Conservation (phyloP, 2,888 invertebrate species). For the Smittia aterrima region DNA sequence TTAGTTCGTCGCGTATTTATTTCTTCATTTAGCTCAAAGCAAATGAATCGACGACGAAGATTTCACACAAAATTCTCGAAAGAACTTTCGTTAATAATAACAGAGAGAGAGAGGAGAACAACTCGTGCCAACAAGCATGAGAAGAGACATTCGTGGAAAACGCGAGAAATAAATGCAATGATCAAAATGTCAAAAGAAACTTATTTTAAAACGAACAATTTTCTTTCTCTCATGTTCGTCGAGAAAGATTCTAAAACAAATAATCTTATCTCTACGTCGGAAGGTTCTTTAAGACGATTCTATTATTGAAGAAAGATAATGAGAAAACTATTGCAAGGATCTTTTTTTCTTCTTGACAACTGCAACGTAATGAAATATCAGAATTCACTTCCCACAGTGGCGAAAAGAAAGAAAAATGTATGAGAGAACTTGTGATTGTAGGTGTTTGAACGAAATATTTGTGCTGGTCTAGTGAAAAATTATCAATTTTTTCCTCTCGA, state of each 20-base stretch:
- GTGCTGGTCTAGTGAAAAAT: background rate
- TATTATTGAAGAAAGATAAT: constrained; percentile 13
- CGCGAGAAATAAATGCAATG: background rate
- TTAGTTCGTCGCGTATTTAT: too few relatives aligned
- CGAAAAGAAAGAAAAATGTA: too few relatives aligned
- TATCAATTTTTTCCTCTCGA: background rate
- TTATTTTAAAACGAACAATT: constrained; percentile 5
- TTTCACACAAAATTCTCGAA: background rate
- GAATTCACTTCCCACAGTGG: background rate
- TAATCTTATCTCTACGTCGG: background rate
- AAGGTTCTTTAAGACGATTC: background rate
- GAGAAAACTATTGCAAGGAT: background rate
- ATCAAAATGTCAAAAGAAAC: background rate
- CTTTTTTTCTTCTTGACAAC: background rate
- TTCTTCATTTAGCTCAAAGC: too few relatives aligned
- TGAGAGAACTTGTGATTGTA: too few relatives aligned
- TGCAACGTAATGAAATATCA: background rate
- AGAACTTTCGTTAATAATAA: too few relatives aligned
- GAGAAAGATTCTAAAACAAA: constrained; percentile 18
- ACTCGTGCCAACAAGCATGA: background rate
- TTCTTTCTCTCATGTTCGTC: background rate
- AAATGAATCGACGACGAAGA: too few relatives aligned
- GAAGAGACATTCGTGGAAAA: background rate
- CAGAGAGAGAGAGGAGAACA: too few relatives aligned
- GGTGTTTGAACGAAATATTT: background rate